These are phyloP conservation scores for Mamestra configurata DNA, from an alignment of 1,140 invertebrate species.

Conservation along the genomic window DNA sequence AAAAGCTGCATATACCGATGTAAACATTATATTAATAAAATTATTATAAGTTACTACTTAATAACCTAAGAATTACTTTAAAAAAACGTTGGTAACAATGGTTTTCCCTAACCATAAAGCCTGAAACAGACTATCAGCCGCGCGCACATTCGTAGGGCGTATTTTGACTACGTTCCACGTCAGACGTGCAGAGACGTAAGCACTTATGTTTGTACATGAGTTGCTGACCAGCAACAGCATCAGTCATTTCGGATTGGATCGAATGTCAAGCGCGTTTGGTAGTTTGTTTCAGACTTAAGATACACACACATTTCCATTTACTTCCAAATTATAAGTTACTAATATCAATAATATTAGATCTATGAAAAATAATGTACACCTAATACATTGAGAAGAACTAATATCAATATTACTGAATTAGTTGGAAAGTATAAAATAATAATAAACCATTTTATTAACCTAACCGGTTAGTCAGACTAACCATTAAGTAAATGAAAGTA, in stretches of 20 bases:
- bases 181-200: no score
- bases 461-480: slow-evolving; percentile 4
- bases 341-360: slow-evolving; percentile 8
- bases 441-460: not conserved
- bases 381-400: not conserved
- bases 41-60: slow-evolving; percentile 3
- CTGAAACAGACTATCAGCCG: not conserved
- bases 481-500: not conserved
- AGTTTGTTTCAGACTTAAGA: not conserved
- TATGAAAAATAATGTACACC: slow-evolving; percentile 8
- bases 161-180: no score
- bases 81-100: slow-evolving; percentile 33
- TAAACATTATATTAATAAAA: slow-evolving; percentile 1
- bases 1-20: not conserved
- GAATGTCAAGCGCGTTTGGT: no score
- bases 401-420: slow-evolving; percentile 20
- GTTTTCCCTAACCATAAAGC: slow-evolving; percentile 9
- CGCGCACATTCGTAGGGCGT: no score
- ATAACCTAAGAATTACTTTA: not conserved
- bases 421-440: slow-evolving; percentile 19
- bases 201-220: no score
- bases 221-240: no score
- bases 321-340: slow-evolving; percentile 11
- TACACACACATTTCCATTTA: not conserved
- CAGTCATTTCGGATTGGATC: no score